These are phyloP conservation scores for Brachymystax lenok DNA, from an alignment of 2,797 vertebrate species.

Conservation along the genomic window DNA sequence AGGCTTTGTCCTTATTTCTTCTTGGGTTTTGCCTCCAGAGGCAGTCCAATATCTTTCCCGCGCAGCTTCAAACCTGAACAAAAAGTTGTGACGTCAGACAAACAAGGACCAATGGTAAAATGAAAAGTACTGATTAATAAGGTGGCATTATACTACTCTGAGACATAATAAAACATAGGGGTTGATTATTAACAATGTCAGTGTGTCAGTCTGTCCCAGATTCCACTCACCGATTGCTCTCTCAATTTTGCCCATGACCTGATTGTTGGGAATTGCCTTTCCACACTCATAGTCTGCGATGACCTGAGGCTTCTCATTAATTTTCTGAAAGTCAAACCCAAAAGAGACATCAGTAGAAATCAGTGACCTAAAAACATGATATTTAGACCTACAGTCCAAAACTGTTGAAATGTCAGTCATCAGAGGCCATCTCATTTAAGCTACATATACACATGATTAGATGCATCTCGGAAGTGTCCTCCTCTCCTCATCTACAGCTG, in stretches of 20 bases:
- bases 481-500: too few relatives aligned
- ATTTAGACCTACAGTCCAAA: background rate
- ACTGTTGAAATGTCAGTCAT: too few relatives aligned
- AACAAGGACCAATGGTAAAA: too few relatives aligned
- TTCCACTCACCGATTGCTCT: slow-evolving; percentile 84
- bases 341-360: background rate
- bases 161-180: too few relatives aligned
- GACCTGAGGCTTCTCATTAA: slow-evolving; percentile 96
- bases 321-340: slow-evolving; percentile 78
- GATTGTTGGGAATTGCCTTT: slow-evolving; percentile 94
- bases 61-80: slow-evolving; percentile 87
- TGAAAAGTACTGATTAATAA: too few relatives aligned
- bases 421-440: too few relatives aligned
- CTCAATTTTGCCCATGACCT: slow-evolving; percentile 95
- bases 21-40: slow-evolving; percentile 85
- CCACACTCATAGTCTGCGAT: slow-evolving; percentile 93
- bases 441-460: too few relatives aligned
- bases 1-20: slow-evolving; percentile 95
- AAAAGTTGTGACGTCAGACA: slow-evolving; percentile 2
- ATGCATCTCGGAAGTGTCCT: too few relatives aligned
- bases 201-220: background rate
- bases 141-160: too few relatives aligned
- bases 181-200: too few relatives aligned
- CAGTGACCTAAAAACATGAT: background rate
- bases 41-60: slow-evolving; percentile 89